phyloP scores from a whole-genome alignment of 2,888 invertebrate genomes.

The Rhodophaea formosa region DNA sequence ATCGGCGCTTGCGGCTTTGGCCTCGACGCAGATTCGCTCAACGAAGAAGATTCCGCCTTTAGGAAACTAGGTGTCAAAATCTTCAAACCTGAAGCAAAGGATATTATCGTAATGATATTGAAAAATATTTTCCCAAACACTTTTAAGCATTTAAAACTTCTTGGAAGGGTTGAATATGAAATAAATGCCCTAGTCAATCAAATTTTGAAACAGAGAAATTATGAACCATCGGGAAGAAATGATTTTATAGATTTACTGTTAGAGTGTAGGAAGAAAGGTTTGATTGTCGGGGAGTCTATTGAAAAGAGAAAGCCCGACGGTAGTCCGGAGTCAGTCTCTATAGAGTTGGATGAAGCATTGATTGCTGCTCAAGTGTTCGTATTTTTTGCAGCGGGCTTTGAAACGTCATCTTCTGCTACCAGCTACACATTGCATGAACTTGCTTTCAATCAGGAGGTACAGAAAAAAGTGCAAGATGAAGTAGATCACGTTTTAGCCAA shows the following conservation, averaged over 20 bases:
- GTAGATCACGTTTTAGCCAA: conserved; percentile 47
- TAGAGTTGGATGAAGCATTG: conserved; percentile 47
- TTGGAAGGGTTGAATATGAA: conserved; percentile 9
- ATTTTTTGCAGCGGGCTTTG: conserved; percentile 71
- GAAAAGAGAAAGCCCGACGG: conserved; percentile 43
- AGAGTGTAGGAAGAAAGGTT: conserved; percentile 46
- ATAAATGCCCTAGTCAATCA: conserved; percentile 33
- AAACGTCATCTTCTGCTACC: conserved; percentile 69
- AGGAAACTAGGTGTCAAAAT: conserved; percentile 48
- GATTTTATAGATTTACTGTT: conserved; percentile 53
- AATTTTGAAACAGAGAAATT: conserved; percentile 42
- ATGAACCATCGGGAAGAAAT: conserved; percentile 48
- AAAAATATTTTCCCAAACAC: conserved; percentile 11
- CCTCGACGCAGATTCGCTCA: conserved; percentile 52
- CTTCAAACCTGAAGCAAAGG: conserved; percentile 30
- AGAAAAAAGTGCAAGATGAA: conserved; percentile 48
- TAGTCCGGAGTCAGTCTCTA: conserved; percentile 32
- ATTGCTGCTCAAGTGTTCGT: conserved; percentile 57
- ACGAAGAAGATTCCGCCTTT: conserved; percentile 51
- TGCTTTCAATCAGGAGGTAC: conserved; percentile 51
- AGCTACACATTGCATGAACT: conserved; percentile 60
- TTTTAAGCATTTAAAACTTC: conserved; percentile 1
- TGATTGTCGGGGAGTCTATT: conserved; percentile 43
- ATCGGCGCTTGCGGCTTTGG: conserved; percentile 60
- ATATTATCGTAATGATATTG: neutral